These are phyloP conservation scores for Therioaphis trifolii DNA, from an alignment of 2,888 invertebrate species.

Conservation along the genomic window DNA sequence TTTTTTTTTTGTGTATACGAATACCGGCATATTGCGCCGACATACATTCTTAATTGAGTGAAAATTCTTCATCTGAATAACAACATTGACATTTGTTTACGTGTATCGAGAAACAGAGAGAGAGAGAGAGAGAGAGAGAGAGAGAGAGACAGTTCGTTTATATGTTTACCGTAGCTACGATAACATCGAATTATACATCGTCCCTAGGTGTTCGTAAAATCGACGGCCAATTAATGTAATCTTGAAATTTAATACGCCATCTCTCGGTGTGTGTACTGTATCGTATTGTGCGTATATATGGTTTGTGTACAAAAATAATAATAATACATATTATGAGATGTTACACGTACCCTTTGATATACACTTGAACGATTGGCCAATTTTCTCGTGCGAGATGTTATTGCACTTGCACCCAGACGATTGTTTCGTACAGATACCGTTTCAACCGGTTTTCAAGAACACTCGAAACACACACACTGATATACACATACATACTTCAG, in stretches of 20 bases:
- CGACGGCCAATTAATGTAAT: constrained; percentile 13
- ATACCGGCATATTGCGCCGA: too few relatives aligned
- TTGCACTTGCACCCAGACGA: constrained; percentile 52
- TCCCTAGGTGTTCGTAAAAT: too few relatives aligned
- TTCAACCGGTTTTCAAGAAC: constrained; percentile 58
- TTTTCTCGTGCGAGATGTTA: constrained; percentile 25
- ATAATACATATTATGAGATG: constrained; percentile 22
- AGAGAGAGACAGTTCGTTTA: too few relatives aligned
- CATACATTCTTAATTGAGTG: too few relatives aligned
- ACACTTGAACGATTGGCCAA: constrained; percentile 54
- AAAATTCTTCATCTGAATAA: neutral
- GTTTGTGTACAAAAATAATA: neutral
- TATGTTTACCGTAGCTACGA: too few relatives aligned
- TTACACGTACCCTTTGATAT: constrained; percentile 13
- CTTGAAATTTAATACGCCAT: constrained; percentile 32
- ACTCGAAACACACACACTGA: neutral
- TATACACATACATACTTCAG: neutral
- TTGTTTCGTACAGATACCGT: constrained; percentile 54
- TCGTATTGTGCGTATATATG: neutral
- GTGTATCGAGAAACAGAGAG: too few relatives aligned
- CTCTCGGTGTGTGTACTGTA: neutral
- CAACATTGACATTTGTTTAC: neutral
- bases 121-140: too few relatives aligned
- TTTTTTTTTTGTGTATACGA: too few relatives aligned
- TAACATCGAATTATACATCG: too few relatives aligned